These are phyloP conservation scores for Standfussiana lucernea DNA, from an alignment of 2,888 invertebrate species.

Conservation along the genomic window DNA sequence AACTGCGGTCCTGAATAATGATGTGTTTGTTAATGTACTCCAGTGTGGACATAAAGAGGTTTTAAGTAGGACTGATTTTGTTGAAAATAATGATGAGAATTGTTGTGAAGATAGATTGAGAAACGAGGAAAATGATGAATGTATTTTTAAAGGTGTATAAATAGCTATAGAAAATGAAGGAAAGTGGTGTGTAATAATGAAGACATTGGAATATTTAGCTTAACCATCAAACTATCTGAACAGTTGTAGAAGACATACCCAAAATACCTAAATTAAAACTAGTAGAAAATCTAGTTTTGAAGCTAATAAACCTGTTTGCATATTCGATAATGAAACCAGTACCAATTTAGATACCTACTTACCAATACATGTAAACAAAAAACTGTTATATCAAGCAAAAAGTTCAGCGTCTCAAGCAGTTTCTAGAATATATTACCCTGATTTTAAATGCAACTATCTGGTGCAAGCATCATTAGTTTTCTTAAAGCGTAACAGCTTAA, in stretches of 20 bases:
- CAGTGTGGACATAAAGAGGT: constrained; percentile 17
- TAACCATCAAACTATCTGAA: too few species aligned
- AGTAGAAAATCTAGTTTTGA: constrained; percentile 21
- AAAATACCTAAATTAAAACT: constrained; percentile 19
- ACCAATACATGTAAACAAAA: constrained; percentile 25
- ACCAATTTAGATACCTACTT: constrained; percentile 8
- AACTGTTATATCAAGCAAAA: constrained; percentile 5
- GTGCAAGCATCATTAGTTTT: constrained; percentile 71
- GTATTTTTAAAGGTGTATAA: background rate
- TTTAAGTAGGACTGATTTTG: constrained; percentile 19
- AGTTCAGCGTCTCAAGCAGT: constrained; percentile 29
- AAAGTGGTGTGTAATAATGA: background rate
- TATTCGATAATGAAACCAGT: constrained; percentile 27
- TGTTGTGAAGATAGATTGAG: background rate
- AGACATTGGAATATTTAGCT: too few species aligned
- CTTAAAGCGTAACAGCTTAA: constrained; percentile 75
- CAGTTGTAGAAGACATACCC: background rate
- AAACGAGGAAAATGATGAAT: background rate
- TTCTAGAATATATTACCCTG: constrained; percentile 38
- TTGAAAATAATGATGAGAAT: background rate
- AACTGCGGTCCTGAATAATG: constrained; percentile 55
- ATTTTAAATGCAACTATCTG: constrained; percentile 66
- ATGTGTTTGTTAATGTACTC: constrained; percentile 51
- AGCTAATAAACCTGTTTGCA: constrained; percentile 29
- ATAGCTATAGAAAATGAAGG: too few species aligned